Evolutionary conservation across 2,113 vertebrate species (phyloP).

Genomic region (Crotalus viridis): DNA sequence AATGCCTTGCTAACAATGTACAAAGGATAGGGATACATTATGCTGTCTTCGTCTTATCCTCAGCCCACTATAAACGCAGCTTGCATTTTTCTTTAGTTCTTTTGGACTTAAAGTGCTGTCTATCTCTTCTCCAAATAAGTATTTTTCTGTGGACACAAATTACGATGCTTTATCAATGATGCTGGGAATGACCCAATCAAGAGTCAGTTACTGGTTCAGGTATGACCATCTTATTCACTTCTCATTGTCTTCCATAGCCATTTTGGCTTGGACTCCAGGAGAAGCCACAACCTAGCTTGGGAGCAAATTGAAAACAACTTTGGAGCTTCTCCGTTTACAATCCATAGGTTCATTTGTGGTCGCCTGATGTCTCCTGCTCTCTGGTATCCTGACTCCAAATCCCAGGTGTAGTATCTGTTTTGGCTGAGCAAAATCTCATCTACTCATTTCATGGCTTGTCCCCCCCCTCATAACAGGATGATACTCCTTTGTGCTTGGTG

Average conservation of each 20-base stretch:
- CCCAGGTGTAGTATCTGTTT: background rate
- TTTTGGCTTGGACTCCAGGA: background rate
- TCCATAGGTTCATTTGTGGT: background rate
- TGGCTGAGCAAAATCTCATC: background rate
- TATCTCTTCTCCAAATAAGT: background rate
- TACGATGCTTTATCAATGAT: background rate
- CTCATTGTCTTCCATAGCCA: background rate
- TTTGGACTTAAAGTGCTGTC: background rate
- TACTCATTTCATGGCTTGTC: background rate
- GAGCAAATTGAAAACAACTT: background rate
- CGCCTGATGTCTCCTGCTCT: background rate
- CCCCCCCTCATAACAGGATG: slow-evolving; percentile 53
- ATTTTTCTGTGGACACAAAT: background rate
- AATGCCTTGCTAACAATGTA: background rate
- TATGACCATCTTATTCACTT: background rate
- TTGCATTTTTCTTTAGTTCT: background rate
- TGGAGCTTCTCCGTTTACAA: background rate
- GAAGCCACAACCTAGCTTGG: background rate
- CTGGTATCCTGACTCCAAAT: background rate
- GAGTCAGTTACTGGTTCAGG: background rate
- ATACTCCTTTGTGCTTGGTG: background rate
- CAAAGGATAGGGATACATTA: background rate
- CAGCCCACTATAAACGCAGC: background rate
- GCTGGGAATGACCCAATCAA: background rate
- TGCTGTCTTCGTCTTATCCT: background rate